These are phyloP conservation scores for Uria lomvia DNA, from an alignment of 2,113 vertebrate genomes.

Conservation along the genomic window DNA sequence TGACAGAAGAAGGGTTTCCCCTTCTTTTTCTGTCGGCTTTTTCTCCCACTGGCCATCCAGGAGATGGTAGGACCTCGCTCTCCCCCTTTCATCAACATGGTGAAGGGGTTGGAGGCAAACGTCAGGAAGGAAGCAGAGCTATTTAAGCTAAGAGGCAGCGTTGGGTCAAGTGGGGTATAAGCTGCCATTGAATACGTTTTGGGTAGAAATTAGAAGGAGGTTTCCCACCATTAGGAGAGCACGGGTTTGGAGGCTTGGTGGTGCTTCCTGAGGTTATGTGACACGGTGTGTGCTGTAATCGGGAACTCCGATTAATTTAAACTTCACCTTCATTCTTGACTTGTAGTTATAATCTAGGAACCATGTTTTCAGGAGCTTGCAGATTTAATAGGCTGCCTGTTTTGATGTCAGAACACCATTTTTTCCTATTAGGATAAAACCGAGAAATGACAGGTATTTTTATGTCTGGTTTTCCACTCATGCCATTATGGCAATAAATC, in stretches of 20 bases:
- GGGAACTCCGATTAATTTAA: not conserved
- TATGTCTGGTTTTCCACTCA: not conserved
- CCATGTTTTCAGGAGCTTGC: not conserved
- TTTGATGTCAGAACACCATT: not conserved
- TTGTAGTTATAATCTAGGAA: not conserved
- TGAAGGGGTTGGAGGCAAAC: not conserved
- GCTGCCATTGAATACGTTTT: not conserved
- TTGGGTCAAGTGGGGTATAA: not conserved
- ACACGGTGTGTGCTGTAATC: not conserved
- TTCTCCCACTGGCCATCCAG: not conserved
- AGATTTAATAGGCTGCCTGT: not conserved
- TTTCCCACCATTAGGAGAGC: not conserved
- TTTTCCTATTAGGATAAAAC: not conserved
- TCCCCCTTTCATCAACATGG: not conserved
- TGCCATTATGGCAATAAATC: not conserved
- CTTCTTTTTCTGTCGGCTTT: not conserved
- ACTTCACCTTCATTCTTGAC: not conserved
- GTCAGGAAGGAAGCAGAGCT: not conserved
- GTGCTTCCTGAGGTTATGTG: not conserved
- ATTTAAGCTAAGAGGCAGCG: not conserved
- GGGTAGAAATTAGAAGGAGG: not conserved
- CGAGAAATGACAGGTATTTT: not conserved
- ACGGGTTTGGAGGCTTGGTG: not conserved
- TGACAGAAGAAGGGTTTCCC: not conserved
- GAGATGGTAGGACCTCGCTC: not conserved